Evolutionary conservation across 2,888 invertebrate species (phyloP), one percentile per base, ranked within the genome.

Genomic region (Graphium colonna): DNA sequence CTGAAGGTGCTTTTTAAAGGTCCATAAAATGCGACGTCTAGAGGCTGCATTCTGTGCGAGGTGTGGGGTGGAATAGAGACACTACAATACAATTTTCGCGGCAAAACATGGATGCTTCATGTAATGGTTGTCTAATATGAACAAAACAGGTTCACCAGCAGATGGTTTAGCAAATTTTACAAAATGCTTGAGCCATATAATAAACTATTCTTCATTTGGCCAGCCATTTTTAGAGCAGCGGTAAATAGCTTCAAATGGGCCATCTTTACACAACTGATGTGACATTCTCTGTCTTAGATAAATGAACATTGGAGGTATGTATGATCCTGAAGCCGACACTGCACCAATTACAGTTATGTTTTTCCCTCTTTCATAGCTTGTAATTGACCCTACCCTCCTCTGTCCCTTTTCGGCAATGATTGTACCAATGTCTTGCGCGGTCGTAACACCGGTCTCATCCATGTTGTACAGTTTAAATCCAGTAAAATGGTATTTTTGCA

Each of bases 291-390:
- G 69, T 16, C 78, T 54, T 0, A 79, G 77, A 53, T 75, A 84
- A 40, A 86, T 80, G 59, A 82, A 81, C 77, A 84, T 77, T 4
- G 80, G 82, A 5, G 80, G 80, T 31, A 83, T 64, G 59, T 61
- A 80, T 1, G 51, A 55, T 0, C 80, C 79, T 13, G 75, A 62
- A 57, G 75, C 72, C 63, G 65, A 80, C 65, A 79, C 71, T 9
- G 73, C 65, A 64, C 76, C 79, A 44, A 78, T 40, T n/a, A 79
- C 52, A 1, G 81, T 83, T 2, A 79, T n/a, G n/a, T n/a, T n/a
- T n/a, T n/a, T n/a, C n/a, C n/a, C n/a, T n/a, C n/a, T n/a, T n/a
- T n/a, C n/a, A n/a, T n/a, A n/a, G n/a, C n/a, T n/a, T n/a, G 77
- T 77, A 7, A 75, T 62, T 1, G 70, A 66, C 16, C 81, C 79